Percentiles rank a stretch among this genome's conserved stretches.
These are phyloP conservation scores for Abrostola tripartita DNA, from an alignment of 2,888 invertebrate genomes.

Conservation along the genomic window DNA sequence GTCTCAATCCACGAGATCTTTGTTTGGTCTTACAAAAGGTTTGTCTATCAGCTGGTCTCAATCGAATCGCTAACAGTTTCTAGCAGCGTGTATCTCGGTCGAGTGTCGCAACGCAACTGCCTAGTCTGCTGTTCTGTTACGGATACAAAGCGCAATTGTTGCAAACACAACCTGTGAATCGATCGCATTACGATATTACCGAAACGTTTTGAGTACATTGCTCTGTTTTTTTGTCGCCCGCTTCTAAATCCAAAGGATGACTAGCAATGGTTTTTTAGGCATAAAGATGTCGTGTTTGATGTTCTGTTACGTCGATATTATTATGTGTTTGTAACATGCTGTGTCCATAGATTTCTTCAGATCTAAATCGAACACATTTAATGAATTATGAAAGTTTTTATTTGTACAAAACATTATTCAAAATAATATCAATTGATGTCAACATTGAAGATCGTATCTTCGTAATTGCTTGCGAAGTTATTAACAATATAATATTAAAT, in stretches of 20 bases:
- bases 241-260: neutral
- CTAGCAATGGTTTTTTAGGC: neutral
- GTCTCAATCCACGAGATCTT: no score
- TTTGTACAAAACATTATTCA: neutral
- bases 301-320: neutral
- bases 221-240: neutral
- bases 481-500: neutral
- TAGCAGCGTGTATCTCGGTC: constrained; percentile 46
- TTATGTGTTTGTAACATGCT: neutral
- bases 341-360: neutral
- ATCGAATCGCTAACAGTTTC: constrained; percentile 37
- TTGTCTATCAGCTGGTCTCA: constrained; percentile 34
- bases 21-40: constrained; percentile 16
- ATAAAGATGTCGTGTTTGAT: neutral
- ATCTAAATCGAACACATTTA: neutral
- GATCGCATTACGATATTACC: constrained; percentile 12
- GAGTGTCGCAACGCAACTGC: constrained; percentile 28
- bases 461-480: neutral
- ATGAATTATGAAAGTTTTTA: constrained; percentile 1
- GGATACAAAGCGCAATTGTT: constrained; percentile 36
- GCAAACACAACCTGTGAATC: constrained; percentile 27
- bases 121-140: constrained; percentile 25
- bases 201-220: neutral
- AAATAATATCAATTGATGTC: constrained; percentile 3
- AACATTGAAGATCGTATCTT: constrained; percentile 11